These are phyloP conservation scores for Micropoecilia bifurca DNA, from an alignment of 2,797 vertebrate genomes.

Conservation along the genomic window DNA sequence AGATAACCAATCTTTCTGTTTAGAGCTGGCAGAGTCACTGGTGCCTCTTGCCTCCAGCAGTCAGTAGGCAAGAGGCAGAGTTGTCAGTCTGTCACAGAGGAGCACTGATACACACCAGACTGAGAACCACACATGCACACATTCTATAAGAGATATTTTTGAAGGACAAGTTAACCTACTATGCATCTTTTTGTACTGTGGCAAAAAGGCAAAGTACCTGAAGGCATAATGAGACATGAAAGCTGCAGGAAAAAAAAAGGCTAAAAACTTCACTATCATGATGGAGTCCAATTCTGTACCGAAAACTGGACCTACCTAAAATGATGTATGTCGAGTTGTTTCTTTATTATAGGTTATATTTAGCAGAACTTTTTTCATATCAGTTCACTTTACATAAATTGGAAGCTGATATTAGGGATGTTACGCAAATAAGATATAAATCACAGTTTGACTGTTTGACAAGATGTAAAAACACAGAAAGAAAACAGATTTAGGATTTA, in stretches of 20 bases:
- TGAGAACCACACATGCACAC: neutral
- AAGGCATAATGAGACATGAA: neutral
- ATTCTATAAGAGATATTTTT: neutral
- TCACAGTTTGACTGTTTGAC: neutral
- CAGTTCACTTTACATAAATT: neutral
- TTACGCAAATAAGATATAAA: neutral
- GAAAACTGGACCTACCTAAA: neutral
- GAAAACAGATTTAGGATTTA: neutral
- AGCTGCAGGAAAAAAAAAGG: neutral
- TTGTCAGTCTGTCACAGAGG: neutral
- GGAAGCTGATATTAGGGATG: neutral
- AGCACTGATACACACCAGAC: neutral
- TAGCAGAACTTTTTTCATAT: neutral
- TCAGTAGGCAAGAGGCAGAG: neutral
- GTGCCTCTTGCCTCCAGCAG: neutral
- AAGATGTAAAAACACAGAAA: neutral
- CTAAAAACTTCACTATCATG: neutral
- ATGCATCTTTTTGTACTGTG: neutral
- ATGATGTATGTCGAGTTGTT: neutral
- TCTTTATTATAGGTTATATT: neutral
- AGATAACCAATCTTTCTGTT: neutral
- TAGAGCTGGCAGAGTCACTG: neutral
- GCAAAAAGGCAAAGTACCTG: neutral
- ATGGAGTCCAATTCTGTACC: neutral
- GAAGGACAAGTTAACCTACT: neutral